Base-by-base conservation (phyloP, 2,113 vertebrate species). In the Zosterops hypoxanthus region DNA sequence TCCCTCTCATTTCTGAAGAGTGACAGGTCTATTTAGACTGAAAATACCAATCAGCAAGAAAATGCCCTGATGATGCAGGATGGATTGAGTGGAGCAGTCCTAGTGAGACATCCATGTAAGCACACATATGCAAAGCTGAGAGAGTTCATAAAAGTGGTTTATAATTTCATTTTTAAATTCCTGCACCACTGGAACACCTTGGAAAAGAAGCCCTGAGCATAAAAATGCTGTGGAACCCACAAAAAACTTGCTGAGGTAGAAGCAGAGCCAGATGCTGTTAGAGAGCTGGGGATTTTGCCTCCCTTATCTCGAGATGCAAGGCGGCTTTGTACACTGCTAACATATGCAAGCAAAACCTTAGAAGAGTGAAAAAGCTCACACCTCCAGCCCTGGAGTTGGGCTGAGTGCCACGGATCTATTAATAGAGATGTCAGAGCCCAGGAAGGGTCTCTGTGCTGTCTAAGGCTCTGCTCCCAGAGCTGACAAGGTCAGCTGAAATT, bases 401-500 rank as follows among this genome's bases (percentile, higher is more conserved):
- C 73, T 81, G 76, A 81, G 68, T 88, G 92, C 87, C 83, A 79
- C 80, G 61, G 56, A 34, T 75, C 96, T 97, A 98, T 97, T 98
- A 97, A 98, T 97, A 97, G 97, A 95, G 96, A 53, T 94, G 86
- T 93, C 42, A 78, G 94, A 97, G 83, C 87, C 56, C 34, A 71
- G 61, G 41, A 71, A 82, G 52, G 80, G 47, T 84, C 72, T 93
- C 96, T 96, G 94, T 78, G 53, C 86, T 96, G 41, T 97, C 96
- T 96, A 86, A 97, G 57, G 21, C 41, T 64, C 80, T 72, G 90
- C 85, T 96, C 72, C 91, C 69, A 64, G 79, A 95, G 96, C 86
- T 97, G 97, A 98, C 97, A 98, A 97, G 97, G 97, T 97, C 97
- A 96, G 33, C 49, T 65, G 81, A 65, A 97, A 97, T 97, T 97